Evolutionary conservation across 2,797 vertebrate genomes (phyloP), one percentile per base, ranked within the genome.

Genomic region (Mionectes olivaceus): DNA sequence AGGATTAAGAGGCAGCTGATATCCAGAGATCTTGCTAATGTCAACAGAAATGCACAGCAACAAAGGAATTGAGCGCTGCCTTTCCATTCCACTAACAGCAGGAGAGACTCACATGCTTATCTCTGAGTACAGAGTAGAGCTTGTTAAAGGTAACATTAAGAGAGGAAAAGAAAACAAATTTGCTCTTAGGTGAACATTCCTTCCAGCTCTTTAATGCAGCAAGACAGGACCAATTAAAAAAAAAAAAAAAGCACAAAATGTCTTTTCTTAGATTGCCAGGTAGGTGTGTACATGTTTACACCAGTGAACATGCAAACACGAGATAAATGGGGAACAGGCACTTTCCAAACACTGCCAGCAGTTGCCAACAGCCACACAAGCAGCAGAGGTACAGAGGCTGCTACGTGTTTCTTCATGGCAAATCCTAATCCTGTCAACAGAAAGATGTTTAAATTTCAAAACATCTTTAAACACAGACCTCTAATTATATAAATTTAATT

Each of bases 361-460:
- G 39, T 13, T 50, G 64, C 60, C 67, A 47, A 28, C 43, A 35
- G 35, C 46, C 37, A 65, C 2, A n/a, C 10, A 47, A 70, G n/a
- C 49, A 61, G 30, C 55, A 47, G 52, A 39, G 33, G 33, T 15
- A 73, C 17, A 37, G 35, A 28, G 15, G 19, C n/a, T 73, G 44
- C 14, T 19, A 10, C 0, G 0, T 2, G 14, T 3, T 49, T 46
- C 52, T 44, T 22, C 68, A 41, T 21, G 10, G 60, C 13, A 37
- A 35, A 57, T 2, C 19, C 39, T 23, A 74, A 71, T 17, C 9
- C 63, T 71, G 30, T 22, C 27, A 60, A 55, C 3, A 60, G 22
- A 67, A 74, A 63, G 5, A 18, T 53, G 8, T 33, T 68, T 52
- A 19, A 5, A 74, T 55, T 50, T 37, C 41, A 52, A 74, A 70